Evolutionary conservation across 2,888 invertebrate species (phyloP).

Genomic region (Nomada ruficornis): DNA sequence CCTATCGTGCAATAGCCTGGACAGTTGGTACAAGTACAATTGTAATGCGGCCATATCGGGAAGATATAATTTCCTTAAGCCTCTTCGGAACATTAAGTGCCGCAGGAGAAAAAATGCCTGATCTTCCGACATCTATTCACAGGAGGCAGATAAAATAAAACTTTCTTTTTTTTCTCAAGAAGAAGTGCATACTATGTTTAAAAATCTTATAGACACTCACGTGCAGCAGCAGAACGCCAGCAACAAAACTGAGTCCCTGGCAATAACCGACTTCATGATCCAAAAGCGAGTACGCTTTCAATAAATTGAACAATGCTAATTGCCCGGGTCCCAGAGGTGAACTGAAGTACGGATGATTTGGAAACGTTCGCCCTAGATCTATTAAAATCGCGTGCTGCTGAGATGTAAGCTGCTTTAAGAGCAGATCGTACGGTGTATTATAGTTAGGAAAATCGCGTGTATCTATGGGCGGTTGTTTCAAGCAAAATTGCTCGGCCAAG

Average conservation of each 20-base stretch:
- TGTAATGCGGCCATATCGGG: constrained; percentile 98
- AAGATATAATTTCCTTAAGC: constrained; percentile 94
- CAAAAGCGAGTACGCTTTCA: constrained; percentile 97
- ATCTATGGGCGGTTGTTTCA: constrained; percentile 90
- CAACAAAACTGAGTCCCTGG: constrained; percentile 98
- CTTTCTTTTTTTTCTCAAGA: background rate
- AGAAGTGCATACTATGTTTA: background rate
- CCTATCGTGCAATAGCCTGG: constrained; percentile 95
- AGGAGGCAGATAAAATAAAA: background rate
- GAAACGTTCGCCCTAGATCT: constrained; percentile 97
- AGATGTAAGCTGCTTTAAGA: constrained; percentile 94
- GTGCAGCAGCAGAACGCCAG: constrained; percentile 96
- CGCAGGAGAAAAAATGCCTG: constrained; percentile 94
- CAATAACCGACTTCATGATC: constrained; percentile 98
- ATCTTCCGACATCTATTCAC: constrained; percentile 94
- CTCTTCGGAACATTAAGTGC: constrained; percentile 96
- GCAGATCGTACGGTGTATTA: constrained; percentile 91
- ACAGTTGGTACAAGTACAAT: constrained; percentile 95
- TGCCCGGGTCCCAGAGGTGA: constrained; percentile 97
- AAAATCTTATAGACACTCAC: constrained; percentile 86
- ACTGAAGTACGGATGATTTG: constrained; percentile 96
- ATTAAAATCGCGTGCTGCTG: constrained; percentile 99
- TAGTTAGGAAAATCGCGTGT: constrained; percentile 89
- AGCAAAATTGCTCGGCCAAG: constrained; percentile 92
- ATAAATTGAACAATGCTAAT: constrained; percentile 95